These are phyloP conservation scores for Coelopa pilipes DNA, from an alignment of 2,888 invertebrate genomes.

Conservation along the genomic window DNA sequence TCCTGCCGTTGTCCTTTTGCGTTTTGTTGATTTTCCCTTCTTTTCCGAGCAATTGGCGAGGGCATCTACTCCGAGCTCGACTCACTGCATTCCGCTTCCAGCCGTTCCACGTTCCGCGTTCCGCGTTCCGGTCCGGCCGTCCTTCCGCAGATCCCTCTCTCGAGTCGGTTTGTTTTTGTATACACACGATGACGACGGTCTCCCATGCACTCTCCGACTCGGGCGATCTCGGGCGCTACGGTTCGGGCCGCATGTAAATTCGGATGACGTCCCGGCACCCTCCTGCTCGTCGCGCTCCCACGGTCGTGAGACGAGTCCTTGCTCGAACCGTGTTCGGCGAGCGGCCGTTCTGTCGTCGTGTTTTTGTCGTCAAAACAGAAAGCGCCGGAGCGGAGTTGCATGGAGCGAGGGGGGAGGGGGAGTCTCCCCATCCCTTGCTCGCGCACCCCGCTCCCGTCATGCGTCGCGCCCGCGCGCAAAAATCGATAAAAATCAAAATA, in stretches of 20 bases:
- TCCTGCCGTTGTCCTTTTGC: background rate
- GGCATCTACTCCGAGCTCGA: background rate
- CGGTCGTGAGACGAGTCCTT: background rate
- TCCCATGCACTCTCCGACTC: too few relatives aligned
- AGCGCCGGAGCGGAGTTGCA: background rate
- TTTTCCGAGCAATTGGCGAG: slow-evolving; percentile 23
- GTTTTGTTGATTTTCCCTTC: slow-evolving; percentile 12
- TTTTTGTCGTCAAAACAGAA: slow-evolving; percentile 27
- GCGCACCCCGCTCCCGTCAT: background rate
- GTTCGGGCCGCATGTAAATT: too few relatives aligned
- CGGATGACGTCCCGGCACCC: too few relatives aligned
- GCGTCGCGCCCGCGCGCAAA: slow-evolving; percentile 17
- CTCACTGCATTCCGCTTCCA: background rate
- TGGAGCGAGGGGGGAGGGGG: too few relatives aligned
- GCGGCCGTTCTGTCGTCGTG: slow-evolving; percentile 1
- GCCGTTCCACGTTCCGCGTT: background rate
- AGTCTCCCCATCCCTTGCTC: too few relatives aligned
- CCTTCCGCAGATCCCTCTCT: background rate
- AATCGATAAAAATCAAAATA: slow-evolving; percentile 30
- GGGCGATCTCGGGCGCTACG: too few relatives aligned
- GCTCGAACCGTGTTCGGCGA: slow-evolving; percentile 8
- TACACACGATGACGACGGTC: too few relatives aligned
- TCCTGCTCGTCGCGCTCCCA: too few relatives aligned
- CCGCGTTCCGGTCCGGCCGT: background rate
- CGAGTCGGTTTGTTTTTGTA: background rate